Evolutionary conservation across 2,113 vertebrate genomes (phyloP).

Genomic region (Semnopithecus entellus): DNA sequence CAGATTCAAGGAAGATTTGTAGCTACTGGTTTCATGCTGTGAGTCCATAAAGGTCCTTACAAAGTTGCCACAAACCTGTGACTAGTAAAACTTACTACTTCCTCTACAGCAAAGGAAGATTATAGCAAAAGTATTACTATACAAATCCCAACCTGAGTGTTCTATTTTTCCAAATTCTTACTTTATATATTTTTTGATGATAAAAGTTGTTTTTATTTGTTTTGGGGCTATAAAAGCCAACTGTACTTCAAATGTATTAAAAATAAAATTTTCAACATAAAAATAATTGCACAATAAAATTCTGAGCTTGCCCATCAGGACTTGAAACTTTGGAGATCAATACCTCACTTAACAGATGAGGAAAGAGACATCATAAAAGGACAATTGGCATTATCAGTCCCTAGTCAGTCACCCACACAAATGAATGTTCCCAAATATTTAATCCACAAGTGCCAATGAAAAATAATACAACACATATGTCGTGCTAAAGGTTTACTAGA

Average conservation of each 20-base stretch:
- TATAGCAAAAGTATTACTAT: not conserved
- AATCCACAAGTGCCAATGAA: not conserved
- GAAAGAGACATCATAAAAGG: constrained; percentile 36
- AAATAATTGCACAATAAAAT: constrained; percentile 35
- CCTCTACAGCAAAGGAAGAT: not conserved
- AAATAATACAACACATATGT: not conserved
- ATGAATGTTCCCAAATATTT: constrained; percentile 13
- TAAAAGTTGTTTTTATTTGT: not conserved
- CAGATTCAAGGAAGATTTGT: not conserved
- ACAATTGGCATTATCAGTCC: not conserved
- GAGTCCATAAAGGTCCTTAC: not conserved
- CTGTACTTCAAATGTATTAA: not conserved
- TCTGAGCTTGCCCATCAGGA: not conserved
- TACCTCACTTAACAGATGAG: not conserved
- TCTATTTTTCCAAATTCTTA: not conserved
- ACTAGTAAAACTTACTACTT: not conserved
- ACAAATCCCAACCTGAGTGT: not conserved
- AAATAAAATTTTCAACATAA: not conserved
- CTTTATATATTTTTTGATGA: constrained; percentile 21
- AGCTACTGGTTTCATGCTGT: not conserved
- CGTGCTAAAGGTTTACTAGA: not conserved
- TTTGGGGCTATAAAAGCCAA: not conserved
- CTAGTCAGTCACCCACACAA: not conserved
- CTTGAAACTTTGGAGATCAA: not conserved
- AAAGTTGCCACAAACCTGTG: not conserved